Conservation (phyloP, 1,140 invertebrate species). For the Micrasema minimum region DNA sequence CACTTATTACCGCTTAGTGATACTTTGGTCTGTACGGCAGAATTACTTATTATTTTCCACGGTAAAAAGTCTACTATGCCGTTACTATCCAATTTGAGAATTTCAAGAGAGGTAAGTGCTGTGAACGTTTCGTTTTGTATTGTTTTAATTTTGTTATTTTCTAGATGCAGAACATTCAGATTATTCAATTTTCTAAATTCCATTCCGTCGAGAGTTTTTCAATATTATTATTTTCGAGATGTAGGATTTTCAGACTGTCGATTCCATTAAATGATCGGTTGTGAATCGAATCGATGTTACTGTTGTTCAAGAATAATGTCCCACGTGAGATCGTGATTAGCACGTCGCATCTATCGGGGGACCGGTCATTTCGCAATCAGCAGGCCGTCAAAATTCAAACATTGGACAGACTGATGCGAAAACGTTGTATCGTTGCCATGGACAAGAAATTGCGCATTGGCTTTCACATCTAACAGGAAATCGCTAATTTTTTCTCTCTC, state of each 20-base stretch:
- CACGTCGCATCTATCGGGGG: constrained; percentile 87
- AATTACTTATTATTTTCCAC: constrained; percentile 71
- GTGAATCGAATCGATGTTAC: constrained; percentile 79
- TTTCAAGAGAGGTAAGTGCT: constrained; percentile 77
- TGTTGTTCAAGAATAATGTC: constrained; percentile 86
- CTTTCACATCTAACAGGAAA: constrained; percentile 79
- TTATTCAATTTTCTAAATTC: constrained; percentile 79
- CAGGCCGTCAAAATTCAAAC: constrained; percentile 93
- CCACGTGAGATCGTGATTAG: constrained; percentile 92
- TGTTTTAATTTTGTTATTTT: constrained; percentile 78
- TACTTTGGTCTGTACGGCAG: constrained; percentile 69
- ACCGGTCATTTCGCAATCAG: constrained; percentile 92
- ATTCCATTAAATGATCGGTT: constrained; percentile 89
- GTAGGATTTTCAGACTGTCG: constrained; percentile 76
- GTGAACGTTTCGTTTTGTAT: constrained; percentile 83
- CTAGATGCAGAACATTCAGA: constrained; percentile 83
- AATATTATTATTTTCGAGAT: constrained; percentile 85
- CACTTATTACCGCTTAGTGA: constrained; percentile 77
- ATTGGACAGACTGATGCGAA: constrained; percentile 90
- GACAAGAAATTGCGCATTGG: constrained; percentile 88
- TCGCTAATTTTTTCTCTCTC: constrained; percentile 73
- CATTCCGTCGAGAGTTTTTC: constrained; percentile 80
- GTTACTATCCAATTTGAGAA: constrained; percentile 84
- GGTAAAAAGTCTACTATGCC: constrained; percentile 80
- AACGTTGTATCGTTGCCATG: constrained; percentile 87